phyloP scores from a whole-genome alignment of 2,113 vertebrate species.

The Felis catus region DNA sequence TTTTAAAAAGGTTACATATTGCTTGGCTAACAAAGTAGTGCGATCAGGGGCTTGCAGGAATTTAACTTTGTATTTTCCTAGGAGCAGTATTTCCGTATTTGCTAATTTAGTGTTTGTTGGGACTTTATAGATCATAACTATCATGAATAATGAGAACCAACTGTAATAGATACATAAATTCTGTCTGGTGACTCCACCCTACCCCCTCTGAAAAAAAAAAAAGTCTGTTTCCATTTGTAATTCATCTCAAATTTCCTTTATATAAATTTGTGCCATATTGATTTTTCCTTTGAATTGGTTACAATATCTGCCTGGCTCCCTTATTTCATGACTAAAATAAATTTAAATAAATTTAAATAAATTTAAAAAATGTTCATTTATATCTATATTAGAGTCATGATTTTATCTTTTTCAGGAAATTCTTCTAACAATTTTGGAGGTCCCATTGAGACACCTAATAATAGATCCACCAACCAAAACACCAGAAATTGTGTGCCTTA shows the following conservation, averaged over 20 bases:
- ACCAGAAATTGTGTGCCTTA: not conserved
- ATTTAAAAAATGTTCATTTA: not conserved
- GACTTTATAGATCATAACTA: not conserved
- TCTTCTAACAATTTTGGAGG: not conserved
- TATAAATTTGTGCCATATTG: not conserved
- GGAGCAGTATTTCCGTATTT: not conserved
- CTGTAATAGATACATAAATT: not conserved
- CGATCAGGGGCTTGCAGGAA: not conserved
- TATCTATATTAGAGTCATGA: not conserved
- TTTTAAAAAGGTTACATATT: not conserved
- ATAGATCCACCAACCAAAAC: not conserved
- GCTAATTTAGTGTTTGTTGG: not conserved
- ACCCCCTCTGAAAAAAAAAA: not conserved
- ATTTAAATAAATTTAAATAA: not conserved
- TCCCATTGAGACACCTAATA: not conserved
- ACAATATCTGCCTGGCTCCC: not conserved
- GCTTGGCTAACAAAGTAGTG: not conserved
- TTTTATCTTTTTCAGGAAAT: not conserved
- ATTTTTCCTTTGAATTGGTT: not conserved
- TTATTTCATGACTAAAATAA: not conserved
- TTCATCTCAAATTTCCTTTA: not conserved
- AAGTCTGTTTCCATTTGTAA: not conserved
- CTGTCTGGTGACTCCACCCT: not conserved
- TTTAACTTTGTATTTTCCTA: not conserved
- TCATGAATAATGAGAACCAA: not conserved